Conservation (phyloP, 2,888 invertebrate species). For the Priapulus caudatus region DNA sequence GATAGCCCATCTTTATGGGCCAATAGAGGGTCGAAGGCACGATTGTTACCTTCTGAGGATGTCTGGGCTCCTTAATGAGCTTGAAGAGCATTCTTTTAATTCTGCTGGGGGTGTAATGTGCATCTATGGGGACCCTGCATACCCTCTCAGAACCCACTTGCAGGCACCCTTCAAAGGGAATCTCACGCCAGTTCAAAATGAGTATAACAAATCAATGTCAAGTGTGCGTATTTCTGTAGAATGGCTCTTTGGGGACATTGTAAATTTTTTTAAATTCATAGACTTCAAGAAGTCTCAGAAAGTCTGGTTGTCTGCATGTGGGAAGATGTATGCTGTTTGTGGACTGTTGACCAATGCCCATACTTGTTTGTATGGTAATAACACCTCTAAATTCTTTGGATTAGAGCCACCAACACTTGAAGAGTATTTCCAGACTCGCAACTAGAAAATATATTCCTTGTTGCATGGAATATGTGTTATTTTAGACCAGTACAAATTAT, state of each 20-base stretch:
- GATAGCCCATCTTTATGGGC: conserved; percentile 14
- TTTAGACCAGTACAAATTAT: too few relatives aligned
- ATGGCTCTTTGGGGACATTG: conserved; percentile 17
- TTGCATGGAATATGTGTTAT: too few relatives aligned
- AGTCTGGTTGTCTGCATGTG: conserved; percentile 19
- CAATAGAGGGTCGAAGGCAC: conserved; percentile 14
- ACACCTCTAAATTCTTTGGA: conserved; percentile 15
- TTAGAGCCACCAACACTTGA: conserved; percentile 2
- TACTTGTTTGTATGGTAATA: conserved; percentile 18
- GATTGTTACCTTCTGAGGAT: conserved; percentile 15
- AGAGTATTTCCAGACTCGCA: neutral
- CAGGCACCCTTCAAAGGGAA: conserved; percentile 10
- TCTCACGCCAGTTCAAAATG: conserved; percentile 6
- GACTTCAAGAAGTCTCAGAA: conserved; percentile 20
- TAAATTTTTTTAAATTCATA: conserved; percentile 14
- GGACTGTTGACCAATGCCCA: conserved; percentile 19
- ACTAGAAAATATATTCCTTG: too few relatives aligned
- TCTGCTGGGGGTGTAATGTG: neutral
- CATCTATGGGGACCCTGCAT: conserved; percentile 8
- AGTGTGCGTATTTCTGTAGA: conserved; percentile 13
- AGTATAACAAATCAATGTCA: conserved; percentile 19
- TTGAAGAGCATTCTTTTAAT: too few relatives aligned
- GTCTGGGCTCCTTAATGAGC: conserved; percentile 8
- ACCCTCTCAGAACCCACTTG: neutral
- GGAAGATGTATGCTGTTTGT: conserved; percentile 18